Base-by-base conservation (phyloP, 2,888 invertebrate genomes). In the Drosophila paramelanica region DNA sequence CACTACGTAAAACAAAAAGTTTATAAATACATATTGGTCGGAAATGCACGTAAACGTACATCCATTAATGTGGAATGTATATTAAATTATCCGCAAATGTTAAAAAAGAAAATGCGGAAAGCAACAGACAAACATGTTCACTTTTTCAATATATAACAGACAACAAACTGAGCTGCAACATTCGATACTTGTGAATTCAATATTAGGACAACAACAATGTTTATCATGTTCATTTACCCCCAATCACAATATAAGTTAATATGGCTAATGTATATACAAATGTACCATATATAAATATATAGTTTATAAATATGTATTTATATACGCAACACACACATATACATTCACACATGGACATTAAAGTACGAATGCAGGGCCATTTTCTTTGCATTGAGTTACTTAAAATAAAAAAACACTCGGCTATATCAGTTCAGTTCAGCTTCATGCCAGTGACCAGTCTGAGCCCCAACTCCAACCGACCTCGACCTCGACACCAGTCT, bases 181-280 rank as follows among this genome's bases (percentile, higher is more conserved):
- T 53, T 27, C 62, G 71, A 74, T 74, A 86, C 77, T 89, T 87
- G 69, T 75, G 80, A 89, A 87, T 89, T 82, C 87, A 84, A 90
- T 80, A 90, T 84, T 89, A 89, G 88, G 90, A 86, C 81, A 88
- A 79, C 79, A 87, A 86, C 79, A 90, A 90, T 84, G 70, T 89
- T 89, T 88, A 67, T 89, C 81, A 82, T 74, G 74, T 69, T 71
- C 60, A 62, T 23, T n/a, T 23, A 23, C 49, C 55, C 55, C 56
- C 56, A 81, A 64, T 57, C 55, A 36, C 47, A 67, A 79, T 58
- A 41, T 67, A 78, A 59, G 73, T 60, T 67, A 77, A 59, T 70
- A 62, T 52, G 42, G 43, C 43, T 43, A 42, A 31, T 52, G 41
- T 39, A 39, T 39, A 23, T 11, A 31, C 27, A 27, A 23, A 36